Base-by-base conservation (phyloP, 2,797 vertebrate species). In the Thalassophryne amazonica region DNA sequence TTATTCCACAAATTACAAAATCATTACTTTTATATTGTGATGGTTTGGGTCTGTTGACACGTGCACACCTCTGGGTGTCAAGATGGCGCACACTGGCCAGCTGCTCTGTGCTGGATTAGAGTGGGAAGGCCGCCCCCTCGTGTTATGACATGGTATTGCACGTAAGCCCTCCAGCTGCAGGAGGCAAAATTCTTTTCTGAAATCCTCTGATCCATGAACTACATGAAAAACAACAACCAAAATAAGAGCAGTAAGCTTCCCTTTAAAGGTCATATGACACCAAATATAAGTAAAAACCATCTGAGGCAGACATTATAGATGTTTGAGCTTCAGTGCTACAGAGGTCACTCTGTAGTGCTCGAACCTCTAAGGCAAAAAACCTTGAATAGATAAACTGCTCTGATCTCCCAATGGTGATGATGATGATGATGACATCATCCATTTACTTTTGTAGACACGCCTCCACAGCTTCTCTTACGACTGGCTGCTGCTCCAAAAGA, bases 381-480 rank as follows among this genome's bases (percentile, higher is more conserved):
- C n/a, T n/a, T n/a, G n/a, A n/a, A n/a, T n/a, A n/a, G n/a, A n/a
- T n/a, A n/a, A n/a, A n/a, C n/a, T n/a, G n/a, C 8, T 29, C 1
- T 9, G 19, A 45, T 17, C 40, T 45, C 11, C 37, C 30, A 22
- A 12, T 5, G 1, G n/a, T n/a, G n/a, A n/a, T n/a, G n/a, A n/a
- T n/a, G n/a, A n/a, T 22, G 6, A 14, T 1, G 2, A n/a, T 14
- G 8, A 35, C 6, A 3, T 27, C 4, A 19, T 17, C 28, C 1
- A 16, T 21, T 5, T 6, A 2, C 35, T 19, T 17, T 47, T 68
- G 1, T 53, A 91, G 62, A 11, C 74, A 85, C 0, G 56, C 73
- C 33, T 78, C 76, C 38, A 93, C 76, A 5, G 88, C 91, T 6
- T 91, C 85, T 19, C 87, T 80, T 14, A 92, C 35, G 1, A 88